These are phyloP conservation scores for Knipowitschia caucasica DNA, from an alignment of 2,797 vertebrate genomes.

Conservation along the genomic window DNA sequence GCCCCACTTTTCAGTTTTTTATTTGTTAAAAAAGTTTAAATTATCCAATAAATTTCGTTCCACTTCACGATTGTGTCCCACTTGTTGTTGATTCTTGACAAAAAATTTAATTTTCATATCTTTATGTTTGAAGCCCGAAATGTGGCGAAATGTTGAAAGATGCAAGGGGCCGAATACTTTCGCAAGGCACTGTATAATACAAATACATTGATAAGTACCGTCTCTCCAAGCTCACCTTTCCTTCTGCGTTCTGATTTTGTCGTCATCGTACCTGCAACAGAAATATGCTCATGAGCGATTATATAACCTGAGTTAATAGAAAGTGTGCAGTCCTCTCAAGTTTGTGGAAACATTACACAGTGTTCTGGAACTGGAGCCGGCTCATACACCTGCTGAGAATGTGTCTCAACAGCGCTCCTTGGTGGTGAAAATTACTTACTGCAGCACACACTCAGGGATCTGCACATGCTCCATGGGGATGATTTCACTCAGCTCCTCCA, in stretches of 20 bases:
- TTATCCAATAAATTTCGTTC: too few relatives aligned
- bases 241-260: conserved; percentile 83
- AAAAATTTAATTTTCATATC: too few relatives aligned
- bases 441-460: conserved; percentile 90
- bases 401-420: conserved; percentile 30
- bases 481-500: conserved; percentile 87
- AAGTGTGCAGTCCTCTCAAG: neutral
- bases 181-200: too few relatives aligned
- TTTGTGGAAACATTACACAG: neutral
- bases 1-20: too few relatives aligned
- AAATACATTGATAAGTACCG: too few relatives aligned
- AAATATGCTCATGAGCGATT: conserved; percentile 11
- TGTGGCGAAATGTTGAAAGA: too few relatives aligned
- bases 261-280: conserved; percentile 84
- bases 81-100: too few relatives aligned
- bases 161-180: too few relatives aligned
- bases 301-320: neutral
- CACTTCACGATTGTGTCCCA: too few relatives aligned
- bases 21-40: too few relatives aligned
- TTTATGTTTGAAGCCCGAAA: too few relatives aligned
- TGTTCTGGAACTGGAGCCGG: neutral
- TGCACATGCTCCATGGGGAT: conserved; percentile 97
- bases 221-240: conserved; percentile 87
- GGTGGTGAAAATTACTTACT: conserved; percentile 80
- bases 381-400: neutral